A percentile compares a stretch with the other conserved stretches of the same genome.
These are phyloP conservation scores for Lamellibrachia columna DNA, from an alignment of 2,888 invertebrate species.

Conservation along the genomic window DNA sequence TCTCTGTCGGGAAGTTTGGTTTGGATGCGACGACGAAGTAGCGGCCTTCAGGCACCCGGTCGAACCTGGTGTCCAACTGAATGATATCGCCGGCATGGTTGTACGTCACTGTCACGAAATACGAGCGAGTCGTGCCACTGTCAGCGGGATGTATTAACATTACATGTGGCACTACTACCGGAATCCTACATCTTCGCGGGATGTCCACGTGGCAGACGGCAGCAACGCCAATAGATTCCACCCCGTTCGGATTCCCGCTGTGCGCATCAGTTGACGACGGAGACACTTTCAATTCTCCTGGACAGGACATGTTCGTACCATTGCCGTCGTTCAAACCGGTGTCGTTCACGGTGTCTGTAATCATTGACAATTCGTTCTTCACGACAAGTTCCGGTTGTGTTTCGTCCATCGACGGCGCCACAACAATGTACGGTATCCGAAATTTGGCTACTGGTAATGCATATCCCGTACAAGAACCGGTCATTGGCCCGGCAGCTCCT, in stretches of 20 bases:
- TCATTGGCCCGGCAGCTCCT: not conserved
- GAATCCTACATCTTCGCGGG: not conserved
- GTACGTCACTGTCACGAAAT: not conserved
- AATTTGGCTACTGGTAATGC: not conserved
- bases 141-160: not conserved
- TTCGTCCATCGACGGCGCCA: not conserved
- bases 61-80: not conserved
- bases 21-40: not conserved
- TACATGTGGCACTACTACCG: not conserved
- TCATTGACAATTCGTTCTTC: not conserved
- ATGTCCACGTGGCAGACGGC: not conserved
- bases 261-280: not conserved
- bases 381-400: not conserved
- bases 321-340: not conserved
- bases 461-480: not conserved
- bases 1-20: not conserved
- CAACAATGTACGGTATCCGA: not conserved
- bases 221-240: not conserved
- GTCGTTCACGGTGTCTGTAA: not conserved
- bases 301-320: not conserved
- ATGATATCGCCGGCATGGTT: not conserved
- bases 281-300: not conserved
- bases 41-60: not conserved
- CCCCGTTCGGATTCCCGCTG: not conserved
- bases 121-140: not conserved